Evolutionary conservation across 2,113 vertebrate species (phyloP).

Genomic region (Channa maculata): DNA sequence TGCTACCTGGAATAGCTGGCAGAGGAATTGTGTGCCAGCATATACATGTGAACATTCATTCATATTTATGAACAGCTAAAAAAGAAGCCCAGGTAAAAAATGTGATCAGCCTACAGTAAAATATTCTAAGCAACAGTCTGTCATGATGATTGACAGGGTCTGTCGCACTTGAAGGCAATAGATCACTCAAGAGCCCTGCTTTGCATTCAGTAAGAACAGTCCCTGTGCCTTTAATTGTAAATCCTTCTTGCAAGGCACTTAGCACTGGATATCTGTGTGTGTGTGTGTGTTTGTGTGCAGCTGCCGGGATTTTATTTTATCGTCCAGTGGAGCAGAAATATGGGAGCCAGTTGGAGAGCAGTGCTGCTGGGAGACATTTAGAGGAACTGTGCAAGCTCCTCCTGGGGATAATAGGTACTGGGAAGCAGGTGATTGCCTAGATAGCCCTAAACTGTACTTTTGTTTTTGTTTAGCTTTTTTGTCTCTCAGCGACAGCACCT

Average conservation of each 20-base stretch:
- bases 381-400: slow-evolving; percentile 70
- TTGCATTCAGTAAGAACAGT: slow-evolving; percentile 58
- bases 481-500: slow-evolving; percentile 25
- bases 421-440: slow-evolving; percentile 71
- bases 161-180: slow-evolving; percentile 48
- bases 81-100: slow-evolving; percentile 3
- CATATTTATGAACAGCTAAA: slow-evolving; percentile 38
- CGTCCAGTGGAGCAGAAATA: slow-evolving; percentile 82
- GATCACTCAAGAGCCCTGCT: slow-evolving; percentile 59
- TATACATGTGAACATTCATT: slow-evolving; percentile 20
- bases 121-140: slow-evolving; percentile 29
- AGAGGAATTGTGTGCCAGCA: background rate
- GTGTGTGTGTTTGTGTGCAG: slow-evolving; percentile 29
- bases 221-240: slow-evolving; percentile 66
- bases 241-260: slow-evolving; percentile 67
- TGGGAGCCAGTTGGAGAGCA: slow-evolving; percentile 72
- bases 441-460: slow-evolving; percentile 56
- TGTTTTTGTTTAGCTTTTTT: slow-evolving; percentile 31
- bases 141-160: slow-evolving; percentile 48
- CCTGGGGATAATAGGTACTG: slow-evolving; percentile 67
- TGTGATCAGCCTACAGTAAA: slow-evolving; percentile 27
- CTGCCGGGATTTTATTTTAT: slow-evolving; percentile 79
- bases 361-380: slow-evolving; percentile 73
- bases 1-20: background rate
- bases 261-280: slow-evolving; percentile 37